Conservation (phyloP, 2,888 invertebrate genomes). For the Athripsodes cinereus region DNA sequence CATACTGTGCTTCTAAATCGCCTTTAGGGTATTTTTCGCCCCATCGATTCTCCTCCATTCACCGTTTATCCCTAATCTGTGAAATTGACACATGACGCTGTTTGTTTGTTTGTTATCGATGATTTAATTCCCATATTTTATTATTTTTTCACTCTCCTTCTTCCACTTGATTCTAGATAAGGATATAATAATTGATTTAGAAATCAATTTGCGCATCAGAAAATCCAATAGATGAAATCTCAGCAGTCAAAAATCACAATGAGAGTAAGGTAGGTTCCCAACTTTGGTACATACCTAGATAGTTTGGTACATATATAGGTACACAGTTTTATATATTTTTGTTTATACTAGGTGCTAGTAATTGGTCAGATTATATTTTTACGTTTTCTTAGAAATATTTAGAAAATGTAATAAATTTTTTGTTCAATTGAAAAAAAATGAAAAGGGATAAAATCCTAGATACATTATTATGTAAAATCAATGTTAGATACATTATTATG, state of each 20-base stretch:
- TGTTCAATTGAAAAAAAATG: too few relatives aligned
- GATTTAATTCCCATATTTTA: slow-evolving; percentile 15
- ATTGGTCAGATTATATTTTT: too few relatives aligned
- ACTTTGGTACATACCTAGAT: neutral
- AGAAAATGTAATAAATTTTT: too few relatives aligned
- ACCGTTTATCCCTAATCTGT: slow-evolving; percentile 19
- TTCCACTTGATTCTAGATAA: neutral
- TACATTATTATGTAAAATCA: too few relatives aligned
- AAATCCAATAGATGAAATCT: neutral
- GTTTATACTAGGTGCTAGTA: too few relatives aligned
- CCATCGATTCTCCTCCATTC: neutral
- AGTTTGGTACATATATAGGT: too few relatives aligned
- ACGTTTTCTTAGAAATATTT: too few relatives aligned
- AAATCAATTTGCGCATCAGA: neutral
- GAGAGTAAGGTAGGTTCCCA: neutral
- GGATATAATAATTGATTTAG: neutral
- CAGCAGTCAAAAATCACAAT: neutral
- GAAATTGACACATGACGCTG: slow-evolving; percentile 22
- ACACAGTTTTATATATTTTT: too few relatives aligned
- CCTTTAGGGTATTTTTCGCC: slow-evolving; percentile 15
- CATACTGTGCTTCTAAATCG: neutral
- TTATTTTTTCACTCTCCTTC: neutral
- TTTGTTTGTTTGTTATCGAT: slow-evolving; percentile 5
- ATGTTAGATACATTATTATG: too few relatives aligned
- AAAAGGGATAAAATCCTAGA: too few relatives aligned